phyloP scores from a whole-genome alignment of 2,888 invertebrate species.

The Philereme vetulata region DNA sequence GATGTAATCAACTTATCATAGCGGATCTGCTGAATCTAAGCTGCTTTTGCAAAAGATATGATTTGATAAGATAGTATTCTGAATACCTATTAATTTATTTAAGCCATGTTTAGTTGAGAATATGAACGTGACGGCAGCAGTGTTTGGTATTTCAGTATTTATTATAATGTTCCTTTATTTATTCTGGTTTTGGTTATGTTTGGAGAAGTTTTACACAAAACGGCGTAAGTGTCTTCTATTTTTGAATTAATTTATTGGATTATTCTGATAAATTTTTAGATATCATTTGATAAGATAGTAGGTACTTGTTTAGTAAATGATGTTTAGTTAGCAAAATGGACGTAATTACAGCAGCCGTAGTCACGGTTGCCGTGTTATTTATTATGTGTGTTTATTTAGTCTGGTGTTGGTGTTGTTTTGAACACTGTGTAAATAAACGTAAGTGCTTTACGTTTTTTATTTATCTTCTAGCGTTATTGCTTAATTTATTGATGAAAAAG shows the following conservation, averaged over 20 bases:
- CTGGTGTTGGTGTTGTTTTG: conserved; percentile 12
- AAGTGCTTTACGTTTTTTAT: conserved; percentile 4
- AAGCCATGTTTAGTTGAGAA: conserved; percentile 3
- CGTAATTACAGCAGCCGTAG: conserved; percentile 47
- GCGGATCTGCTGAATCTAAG: no score
- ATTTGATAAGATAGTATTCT: conserved; percentile 19
- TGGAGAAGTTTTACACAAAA: no score
- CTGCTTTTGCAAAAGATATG: neutral
- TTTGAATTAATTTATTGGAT: no score
- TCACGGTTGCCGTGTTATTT: conserved; percentile 41
- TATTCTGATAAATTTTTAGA: no score
- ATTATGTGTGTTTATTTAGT: conserved; percentile 45
- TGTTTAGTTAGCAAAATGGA: conserved; percentile 44
- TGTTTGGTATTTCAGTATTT: conserved; percentile 46
- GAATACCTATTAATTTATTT: neutral
- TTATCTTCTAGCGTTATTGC: no score
- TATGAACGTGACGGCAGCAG: conserved; percentile 54
- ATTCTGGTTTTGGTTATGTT: conserved; percentile 9
- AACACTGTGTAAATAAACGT: conserved; percentile 10
- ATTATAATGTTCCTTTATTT: conserved; percentile 45
- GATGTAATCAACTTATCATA: no score
- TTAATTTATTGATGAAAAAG: no score
- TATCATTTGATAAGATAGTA: no score
- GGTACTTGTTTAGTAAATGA: neutral
- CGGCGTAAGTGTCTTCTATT: no score